A percentile compares a stretch with the other conserved stretches of the same genome.
Conservation (phyloP, 2,797 vertebrate genomes). For the Coranthus polyacanthus region DNA sequence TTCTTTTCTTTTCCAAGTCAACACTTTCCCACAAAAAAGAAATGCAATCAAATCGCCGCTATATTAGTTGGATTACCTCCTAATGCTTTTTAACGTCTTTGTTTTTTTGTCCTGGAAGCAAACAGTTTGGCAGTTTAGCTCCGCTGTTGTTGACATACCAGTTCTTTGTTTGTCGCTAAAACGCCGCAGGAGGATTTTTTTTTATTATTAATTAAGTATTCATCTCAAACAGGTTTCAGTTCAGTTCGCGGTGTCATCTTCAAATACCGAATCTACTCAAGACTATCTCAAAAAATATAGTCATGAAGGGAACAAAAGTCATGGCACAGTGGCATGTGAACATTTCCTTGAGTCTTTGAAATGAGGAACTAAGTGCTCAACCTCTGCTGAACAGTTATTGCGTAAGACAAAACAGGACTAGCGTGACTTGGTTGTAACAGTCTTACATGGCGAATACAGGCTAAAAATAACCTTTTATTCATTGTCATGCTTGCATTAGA, state of each 20-base stretch:
- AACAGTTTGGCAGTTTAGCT: not conserved
- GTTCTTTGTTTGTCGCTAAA: not conserved
- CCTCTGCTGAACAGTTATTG: conserved; percentile 7
- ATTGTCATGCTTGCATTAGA: not conserved
- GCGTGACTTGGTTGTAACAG: not conserved
- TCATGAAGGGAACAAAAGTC: too few species aligned
- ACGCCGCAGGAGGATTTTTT: conserved; percentile 7
- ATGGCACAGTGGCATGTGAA: not conserved
- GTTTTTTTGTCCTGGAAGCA: too few species aligned
- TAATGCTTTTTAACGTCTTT: not conserved
- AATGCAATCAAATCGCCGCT: conserved; percentile 19
- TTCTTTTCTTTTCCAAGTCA: conserved; percentile 25
- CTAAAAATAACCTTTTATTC: not conserved
- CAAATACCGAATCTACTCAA: too few species aligned
- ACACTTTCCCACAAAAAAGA: conserved; percentile 27
- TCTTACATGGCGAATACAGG: not conserved
- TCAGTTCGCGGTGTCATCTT: too few species aligned
- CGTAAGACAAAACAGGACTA: not conserved
- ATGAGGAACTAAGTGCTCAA: not conserved
- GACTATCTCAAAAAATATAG: too few species aligned
- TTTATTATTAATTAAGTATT: too few species aligned
- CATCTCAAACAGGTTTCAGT: too few species aligned
- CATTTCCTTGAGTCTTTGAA: not conserved
- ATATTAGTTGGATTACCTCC: conserved; percentile 14
- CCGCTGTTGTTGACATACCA: not conserved